Evolutionary conservation across 2,797 vertebrate species (phyloP).

Genomic region (Dicrostonyx torquatus): DNA sequence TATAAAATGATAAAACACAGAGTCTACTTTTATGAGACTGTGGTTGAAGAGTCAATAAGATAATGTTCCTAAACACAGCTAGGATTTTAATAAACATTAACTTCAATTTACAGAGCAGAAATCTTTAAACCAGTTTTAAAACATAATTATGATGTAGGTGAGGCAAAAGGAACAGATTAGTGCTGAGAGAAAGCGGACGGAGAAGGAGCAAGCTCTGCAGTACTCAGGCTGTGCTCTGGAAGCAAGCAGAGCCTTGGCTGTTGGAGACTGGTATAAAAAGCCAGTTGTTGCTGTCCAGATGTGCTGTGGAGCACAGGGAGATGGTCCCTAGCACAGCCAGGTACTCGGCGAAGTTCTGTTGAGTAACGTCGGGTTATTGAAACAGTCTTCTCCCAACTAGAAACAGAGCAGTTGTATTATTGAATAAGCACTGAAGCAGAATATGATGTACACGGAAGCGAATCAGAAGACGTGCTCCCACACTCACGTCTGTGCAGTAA

Average conservation of each 20-base stretch:
- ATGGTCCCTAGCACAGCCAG: not conserved
- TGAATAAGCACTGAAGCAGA: not conserved
- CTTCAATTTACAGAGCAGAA: not conserved
- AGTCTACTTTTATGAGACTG: not conserved
- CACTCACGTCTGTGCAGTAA: not conserved
- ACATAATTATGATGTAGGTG: not conserved
- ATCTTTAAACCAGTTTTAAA: not conserved
- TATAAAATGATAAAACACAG: not conserved
- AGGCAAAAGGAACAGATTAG: not conserved
- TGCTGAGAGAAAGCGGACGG: not conserved
- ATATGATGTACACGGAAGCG: not conserved
- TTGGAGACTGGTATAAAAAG: not conserved
- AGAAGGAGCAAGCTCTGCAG: not conserved
- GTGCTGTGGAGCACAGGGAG: not conserved
- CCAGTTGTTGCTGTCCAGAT: not conserved
- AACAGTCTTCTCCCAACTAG: not conserved
- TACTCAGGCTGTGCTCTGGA: not conserved
- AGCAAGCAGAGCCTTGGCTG: not conserved
- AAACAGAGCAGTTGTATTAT: not conserved
- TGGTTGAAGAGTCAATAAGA: not conserved
- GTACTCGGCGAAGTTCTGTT: not conserved
- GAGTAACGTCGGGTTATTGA: not conserved
- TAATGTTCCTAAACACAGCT: not conserved
- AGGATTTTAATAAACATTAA: not conserved
- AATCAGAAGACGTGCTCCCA: not conserved